phyloP scores from a whole-genome alignment of 2,888 invertebrate species.

The Drosophila pseudotalamancana region DNA sequence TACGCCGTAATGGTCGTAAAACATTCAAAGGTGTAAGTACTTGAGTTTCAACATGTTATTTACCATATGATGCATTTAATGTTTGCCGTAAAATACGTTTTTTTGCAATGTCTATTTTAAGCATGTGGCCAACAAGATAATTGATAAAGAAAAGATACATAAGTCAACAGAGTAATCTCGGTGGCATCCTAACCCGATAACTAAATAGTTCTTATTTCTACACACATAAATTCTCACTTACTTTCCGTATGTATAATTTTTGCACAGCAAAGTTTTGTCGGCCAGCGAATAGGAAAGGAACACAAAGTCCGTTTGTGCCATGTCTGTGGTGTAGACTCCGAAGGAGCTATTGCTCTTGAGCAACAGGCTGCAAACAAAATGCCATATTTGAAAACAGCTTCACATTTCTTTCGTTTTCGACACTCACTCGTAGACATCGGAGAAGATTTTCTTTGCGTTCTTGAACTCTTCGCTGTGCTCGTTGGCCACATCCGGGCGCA shows the following conservation, averaged over 20 bases:
- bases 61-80: conserved; percentile 83
- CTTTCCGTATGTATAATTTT: conserved; percentile 77
- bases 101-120: conserved; percentile 81
- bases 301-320: conserved; percentile 71
- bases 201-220: conserved; percentile 5
- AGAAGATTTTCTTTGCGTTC: conserved; percentile 75
- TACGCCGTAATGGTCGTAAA: conserved; percentile 28
- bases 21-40: conserved; percentile 46
- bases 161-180: conserved; percentile 39
- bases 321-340: conserved; percentile 69
- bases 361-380: conserved; percentile 58
- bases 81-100: conserved; percentile 83
- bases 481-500: conserved; percentile 87
- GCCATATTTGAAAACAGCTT: background rate
- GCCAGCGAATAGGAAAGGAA: conserved; percentile 76
- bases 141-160: conserved; percentile 63
- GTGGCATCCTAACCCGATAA: conserved; percentile 21
- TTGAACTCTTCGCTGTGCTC: conserved; percentile 69
- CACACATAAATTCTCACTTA: conserved; percentile 57
- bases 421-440: conserved; percentile 76
- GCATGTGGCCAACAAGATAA: conserved; percentile 50
- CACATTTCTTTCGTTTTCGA: background rate
- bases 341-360: conserved; percentile 72
- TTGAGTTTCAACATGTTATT: conserved; percentile 65
- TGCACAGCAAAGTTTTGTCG: conserved; percentile 69